Percentiles rank a stretch among this genome's conserved stretches.
phyloP scores from a whole-genome alignment of 2,888 invertebrate genomes.

The Periphyllus acericola region DNA sequence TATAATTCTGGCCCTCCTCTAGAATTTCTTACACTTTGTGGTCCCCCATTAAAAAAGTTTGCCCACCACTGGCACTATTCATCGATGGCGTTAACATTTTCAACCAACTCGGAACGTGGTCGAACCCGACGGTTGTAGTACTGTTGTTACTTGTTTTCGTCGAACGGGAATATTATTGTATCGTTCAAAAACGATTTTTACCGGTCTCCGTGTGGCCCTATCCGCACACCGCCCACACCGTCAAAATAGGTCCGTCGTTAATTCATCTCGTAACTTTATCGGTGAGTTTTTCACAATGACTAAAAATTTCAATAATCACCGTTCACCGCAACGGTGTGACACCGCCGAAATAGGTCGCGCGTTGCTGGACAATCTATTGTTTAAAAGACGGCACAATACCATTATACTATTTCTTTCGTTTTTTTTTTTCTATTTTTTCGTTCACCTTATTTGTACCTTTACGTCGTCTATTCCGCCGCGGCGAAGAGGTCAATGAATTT shows the following conservation, averaged over 20 bases:
- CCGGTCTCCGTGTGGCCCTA: no score
- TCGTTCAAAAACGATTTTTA: no score
- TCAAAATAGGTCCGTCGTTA: background rate
- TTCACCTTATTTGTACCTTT: conserved; percentile 14
- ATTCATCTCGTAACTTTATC: background rate
- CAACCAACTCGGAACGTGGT: no score
- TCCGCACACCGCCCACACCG: no score
- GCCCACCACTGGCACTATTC: no score
- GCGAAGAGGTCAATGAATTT: conserved; percentile 48
- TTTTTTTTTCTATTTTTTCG: background rate
- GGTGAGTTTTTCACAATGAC: conserved; percentile 2
- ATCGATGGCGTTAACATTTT: no score
- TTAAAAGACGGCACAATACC: conserved; percentile 23
- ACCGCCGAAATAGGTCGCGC: background rate
- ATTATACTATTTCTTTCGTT: background rate
- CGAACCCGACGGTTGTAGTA: no score
- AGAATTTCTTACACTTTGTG: no score
- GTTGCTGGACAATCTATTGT: conserved; percentile 36
- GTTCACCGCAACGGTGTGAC: background rate
- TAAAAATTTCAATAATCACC: conserved; percentile 8
- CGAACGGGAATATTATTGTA: no score
- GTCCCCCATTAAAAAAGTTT: no score
- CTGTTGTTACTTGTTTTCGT: no score
- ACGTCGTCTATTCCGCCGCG: background rate
- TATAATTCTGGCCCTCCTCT: no score